Percentiles rank a stretch among this genome's conserved stretches.
Evolutionary conservation across 2,113 vertebrate species (phyloP).

Genomic region (Puma concolor): DNA sequence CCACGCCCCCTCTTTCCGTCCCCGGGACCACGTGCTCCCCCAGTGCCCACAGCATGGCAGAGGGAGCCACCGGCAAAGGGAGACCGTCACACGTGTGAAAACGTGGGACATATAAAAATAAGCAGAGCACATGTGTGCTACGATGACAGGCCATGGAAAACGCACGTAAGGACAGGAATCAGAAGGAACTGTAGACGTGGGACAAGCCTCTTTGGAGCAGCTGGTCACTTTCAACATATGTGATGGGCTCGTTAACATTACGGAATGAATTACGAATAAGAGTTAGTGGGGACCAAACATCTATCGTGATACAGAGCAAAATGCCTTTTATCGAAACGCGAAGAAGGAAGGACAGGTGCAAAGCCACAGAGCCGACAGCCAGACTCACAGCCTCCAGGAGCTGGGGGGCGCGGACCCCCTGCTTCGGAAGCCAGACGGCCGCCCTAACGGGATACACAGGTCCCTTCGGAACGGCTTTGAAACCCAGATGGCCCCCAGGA

Average conservation of each 20-base stretch:
- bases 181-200: not conserved
- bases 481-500: not conserved
- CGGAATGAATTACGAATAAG: not conserved
- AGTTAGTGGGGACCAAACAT: not conserved
- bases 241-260: accelerated
- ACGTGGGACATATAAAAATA: accelerated
- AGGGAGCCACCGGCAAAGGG: not conserved
- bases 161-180: accelerated
- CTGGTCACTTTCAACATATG: accelerated
- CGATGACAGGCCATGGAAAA: accelerated
- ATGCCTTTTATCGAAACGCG: not conserved
- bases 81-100: accelerated
- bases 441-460: too few relatives aligned
- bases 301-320: accelerated
- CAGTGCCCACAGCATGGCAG: accelerated
- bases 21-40: not conserved
- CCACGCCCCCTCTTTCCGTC: not conserved
- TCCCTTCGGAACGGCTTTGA: not conserved
- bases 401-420: accelerated
- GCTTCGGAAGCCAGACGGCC: not conserved
- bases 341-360: not conserved
- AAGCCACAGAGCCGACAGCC: accelerated
- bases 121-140: accelerated
- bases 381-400: not conserved
- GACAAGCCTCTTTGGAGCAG: accelerated